Evolutionary conservation across 1,140 invertebrate genomes (phyloP), one percentile per base, ranked within the genome.

Genomic region (Philopotamus ludificatus): DNA sequence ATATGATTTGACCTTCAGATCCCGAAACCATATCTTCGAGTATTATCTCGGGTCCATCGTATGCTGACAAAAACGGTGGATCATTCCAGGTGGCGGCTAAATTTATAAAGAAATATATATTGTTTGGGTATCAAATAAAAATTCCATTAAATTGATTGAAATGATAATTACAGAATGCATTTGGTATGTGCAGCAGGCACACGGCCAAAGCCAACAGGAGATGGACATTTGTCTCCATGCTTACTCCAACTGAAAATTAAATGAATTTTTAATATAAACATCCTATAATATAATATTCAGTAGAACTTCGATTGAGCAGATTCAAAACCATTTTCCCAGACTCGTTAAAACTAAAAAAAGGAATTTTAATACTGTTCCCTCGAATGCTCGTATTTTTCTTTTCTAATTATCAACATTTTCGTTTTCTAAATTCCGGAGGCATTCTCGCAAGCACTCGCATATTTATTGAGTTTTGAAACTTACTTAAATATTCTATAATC

Each of bases 1-100:
- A 73, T 16, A 81, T 77, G 44, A 75, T 64, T 58, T 77, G 75
- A 0, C 70, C 71, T n/a, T n/a, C n/a, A n/a, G n/a, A n/a, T 15
- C 72, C 71, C 0, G 12, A 16, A 57, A 72, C 74, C 74, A 77
- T 54, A 70, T 2, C 73, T 74, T 74, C 60, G 7, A 70, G 63
- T 8, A 26, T 2, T 10, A 69, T 47, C 12, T 57, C 57, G 4
- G 53, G 53, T n/a, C 21, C 16, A 57, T 12, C 16, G 18, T 41
- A 15, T 39, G 20, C 53, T 8, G 8, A 9, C 8, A 20, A 47
- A 57, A 57, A 57, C 7, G 53, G n/a, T 15, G 50, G 53, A 18
- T 55, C 53, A 1, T 3, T n/a, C 53, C 53, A 55, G 1, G 1
- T 34, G 34, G 15, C 34, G 23, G 23, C 20, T 51, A 22, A 4